Percentiles rank a stretch among this genome's conserved stretches.
Evolutionary conservation across 1,140 invertebrate genomes (phyloP).

Genomic region (Zaprionus tsacasi): DNA sequence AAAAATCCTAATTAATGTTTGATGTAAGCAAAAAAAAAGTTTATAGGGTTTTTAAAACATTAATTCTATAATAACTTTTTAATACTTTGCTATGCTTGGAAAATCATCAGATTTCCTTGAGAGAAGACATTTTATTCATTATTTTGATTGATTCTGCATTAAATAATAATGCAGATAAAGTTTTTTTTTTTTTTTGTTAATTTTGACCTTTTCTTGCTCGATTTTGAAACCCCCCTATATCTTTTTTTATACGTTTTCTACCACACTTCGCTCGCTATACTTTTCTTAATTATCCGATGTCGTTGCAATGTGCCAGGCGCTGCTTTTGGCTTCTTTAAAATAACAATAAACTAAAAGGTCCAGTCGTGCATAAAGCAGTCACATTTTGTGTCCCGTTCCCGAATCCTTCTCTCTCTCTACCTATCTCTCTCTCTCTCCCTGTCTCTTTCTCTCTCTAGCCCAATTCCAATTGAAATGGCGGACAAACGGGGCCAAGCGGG

Average conservation of each 20-base stretch:
- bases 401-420: not conserved
- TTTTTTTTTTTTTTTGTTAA: no score
- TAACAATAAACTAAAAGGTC: constrained; percentile 79
- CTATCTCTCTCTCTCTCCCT: not conserved
- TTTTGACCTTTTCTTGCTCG: no score
- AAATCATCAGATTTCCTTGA: no score
- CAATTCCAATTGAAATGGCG: constrained; percentile 34
- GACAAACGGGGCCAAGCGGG: constrained; percentile 38
- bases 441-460: not conserved
- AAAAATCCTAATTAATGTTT: not conserved
- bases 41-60: no score
- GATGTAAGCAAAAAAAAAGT: no score
- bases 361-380: constrained; percentile 77
- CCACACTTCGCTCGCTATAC: constrained; percentile 4
- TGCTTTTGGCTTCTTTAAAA: constrained; percentile 52
- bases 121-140: no score
- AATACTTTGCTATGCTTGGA: no score
- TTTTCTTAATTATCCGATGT: constrained; percentile 39
- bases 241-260: no score
- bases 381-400: constrained; percentile 28
- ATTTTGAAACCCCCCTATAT: no score
- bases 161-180: no score
- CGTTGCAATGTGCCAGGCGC: constrained; percentile 3
- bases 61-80: not conserved
- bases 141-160: no score